These are phyloP conservation scores for Strigamia crassipes DNA, from an alignment of 2,888 invertebrate species.

Conservation along the genomic window DNA sequence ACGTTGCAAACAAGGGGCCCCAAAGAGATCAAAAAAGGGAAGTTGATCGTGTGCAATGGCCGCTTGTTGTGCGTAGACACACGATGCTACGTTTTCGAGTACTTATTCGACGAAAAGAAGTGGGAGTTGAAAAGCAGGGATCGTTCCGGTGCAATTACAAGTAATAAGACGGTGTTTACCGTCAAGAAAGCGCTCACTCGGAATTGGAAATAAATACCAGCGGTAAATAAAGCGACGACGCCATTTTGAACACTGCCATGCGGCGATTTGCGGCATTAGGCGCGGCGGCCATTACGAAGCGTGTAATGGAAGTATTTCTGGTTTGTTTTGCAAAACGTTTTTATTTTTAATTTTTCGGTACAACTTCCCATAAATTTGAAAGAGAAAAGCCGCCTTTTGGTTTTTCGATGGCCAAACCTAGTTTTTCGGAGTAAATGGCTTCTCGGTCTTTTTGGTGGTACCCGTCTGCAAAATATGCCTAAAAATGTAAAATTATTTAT, in stretches of 20 bases:
- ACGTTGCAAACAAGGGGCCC: background rate
- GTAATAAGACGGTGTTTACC: background rate
- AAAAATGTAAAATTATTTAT: no score
- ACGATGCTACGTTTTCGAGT: background rate
- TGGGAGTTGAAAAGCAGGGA: background rate
- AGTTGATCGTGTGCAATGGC: background rate
- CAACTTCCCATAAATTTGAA: conserved; percentile 88
- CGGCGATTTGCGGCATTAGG: no score
- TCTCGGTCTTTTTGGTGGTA: conserved; percentile 59
- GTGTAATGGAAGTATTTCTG: no score
- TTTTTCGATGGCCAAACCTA: conserved; percentile 88
- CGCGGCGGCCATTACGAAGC: no score
- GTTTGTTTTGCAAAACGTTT: no score
- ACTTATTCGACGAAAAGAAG: background rate
- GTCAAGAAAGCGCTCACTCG: background rate
- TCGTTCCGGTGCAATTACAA: background rate
- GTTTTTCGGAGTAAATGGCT: conserved; percentile 60
- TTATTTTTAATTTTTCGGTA: conserved; percentile 53
- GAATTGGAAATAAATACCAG: background rate
- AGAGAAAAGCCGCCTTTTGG: conserved; percentile 88
- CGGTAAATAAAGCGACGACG: no score
- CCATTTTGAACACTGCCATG: no score
- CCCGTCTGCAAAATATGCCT: conserved; percentile 78
- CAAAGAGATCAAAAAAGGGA: background rate
- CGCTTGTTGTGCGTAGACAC: background rate